Percentiles rank a stretch among this genome's conserved stretches.
Conservation (phyloP, 2,888 invertebrate species). For the Hipparchia sbordonii region DNA sequence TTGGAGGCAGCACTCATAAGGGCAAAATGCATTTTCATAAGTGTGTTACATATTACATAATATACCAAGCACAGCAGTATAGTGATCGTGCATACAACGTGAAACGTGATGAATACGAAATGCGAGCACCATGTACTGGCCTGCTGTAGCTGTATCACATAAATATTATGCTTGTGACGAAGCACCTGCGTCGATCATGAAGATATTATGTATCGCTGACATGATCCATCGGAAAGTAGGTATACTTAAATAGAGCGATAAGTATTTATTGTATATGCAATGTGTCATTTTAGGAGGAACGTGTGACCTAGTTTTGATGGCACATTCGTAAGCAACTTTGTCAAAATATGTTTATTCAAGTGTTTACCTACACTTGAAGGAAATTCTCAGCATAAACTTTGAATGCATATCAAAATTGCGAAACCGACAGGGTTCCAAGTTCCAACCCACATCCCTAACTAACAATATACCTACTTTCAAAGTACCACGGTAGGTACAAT, state of each 20-base stretch:
- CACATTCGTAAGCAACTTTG: too few relatives aligned
- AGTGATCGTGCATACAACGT: background rate
- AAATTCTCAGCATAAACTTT: too few relatives aligned
- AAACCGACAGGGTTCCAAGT: too few relatives aligned
- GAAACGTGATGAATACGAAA: slow-evolving; percentile 10
- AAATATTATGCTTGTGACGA: background rate
- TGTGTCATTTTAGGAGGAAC: too few relatives aligned
- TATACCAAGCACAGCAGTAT: background rate
- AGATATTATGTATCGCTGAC: background rate
- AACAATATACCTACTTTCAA: background rate
- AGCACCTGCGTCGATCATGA: background rate
- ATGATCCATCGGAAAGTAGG: background rate
- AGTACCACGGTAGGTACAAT: background rate
- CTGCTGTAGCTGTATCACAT: background rate
- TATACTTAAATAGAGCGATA: too few relatives aligned
- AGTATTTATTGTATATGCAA: too few relatives aligned
- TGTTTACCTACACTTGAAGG: too few relatives aligned
- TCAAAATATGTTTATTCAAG: too few relatives aligned
- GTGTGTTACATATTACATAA: slow-evolving; percentile 8
- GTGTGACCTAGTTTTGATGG: too few relatives aligned
- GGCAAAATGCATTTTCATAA: background rate
- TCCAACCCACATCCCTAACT: too few relatives aligned
- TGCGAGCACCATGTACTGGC: background rate
- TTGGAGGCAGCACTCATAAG: background rate
- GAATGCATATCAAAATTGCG: too few relatives aligned